Evolutionary conservation across 2,113 vertebrate species (phyloP).

Genomic region (Eidolon helvum): DNA sequence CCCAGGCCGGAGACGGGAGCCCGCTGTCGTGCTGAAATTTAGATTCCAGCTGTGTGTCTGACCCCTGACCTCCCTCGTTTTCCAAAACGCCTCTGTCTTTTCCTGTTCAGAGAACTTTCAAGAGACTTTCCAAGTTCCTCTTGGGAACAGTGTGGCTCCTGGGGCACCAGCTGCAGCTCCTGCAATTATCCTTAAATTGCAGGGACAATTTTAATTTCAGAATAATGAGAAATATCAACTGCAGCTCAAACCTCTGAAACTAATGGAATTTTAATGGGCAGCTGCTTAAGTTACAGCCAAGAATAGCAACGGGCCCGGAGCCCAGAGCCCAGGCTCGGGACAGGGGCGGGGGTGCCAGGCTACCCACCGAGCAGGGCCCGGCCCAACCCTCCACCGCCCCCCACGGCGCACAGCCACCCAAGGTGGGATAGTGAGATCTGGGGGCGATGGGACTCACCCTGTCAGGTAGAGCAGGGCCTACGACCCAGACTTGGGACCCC

Average conservation of each 20-base stretch:
- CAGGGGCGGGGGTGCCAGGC: not conserved
- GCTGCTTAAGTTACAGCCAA: constrained; percentile 64
- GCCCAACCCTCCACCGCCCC: accelerated
- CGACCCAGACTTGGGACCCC: not conserved
- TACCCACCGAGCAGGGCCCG: accelerated
- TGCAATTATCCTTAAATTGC: constrained; percentile 73
- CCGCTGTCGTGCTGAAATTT: not conserved
- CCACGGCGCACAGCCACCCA: accelerated
- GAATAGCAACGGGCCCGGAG: not conserved
- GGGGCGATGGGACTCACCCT: accelerated
- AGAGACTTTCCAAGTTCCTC: constrained; percentile 43
- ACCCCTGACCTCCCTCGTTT: not conserved
- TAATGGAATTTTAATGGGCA: constrained; percentile 76
- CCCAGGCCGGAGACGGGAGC: not conserved
- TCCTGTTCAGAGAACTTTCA: constrained; percentile 44
- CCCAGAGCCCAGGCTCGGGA: not conserved
- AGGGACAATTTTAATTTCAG: constrained; percentile 71
- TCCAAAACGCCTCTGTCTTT: not conserved
- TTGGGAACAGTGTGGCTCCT: not conserved
- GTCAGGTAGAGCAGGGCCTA: not conserved
- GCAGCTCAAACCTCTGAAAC: constrained; percentile 38
- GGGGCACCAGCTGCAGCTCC: constrained; percentile 61
- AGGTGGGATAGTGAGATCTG: accelerated
- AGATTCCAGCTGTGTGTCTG: not conserved
- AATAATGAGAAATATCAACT: constrained; percentile 73